Evolutionary conservation across 1,140 invertebrate genomes (phyloP).

Genomic region (Bombus difficillimus): DNA sequence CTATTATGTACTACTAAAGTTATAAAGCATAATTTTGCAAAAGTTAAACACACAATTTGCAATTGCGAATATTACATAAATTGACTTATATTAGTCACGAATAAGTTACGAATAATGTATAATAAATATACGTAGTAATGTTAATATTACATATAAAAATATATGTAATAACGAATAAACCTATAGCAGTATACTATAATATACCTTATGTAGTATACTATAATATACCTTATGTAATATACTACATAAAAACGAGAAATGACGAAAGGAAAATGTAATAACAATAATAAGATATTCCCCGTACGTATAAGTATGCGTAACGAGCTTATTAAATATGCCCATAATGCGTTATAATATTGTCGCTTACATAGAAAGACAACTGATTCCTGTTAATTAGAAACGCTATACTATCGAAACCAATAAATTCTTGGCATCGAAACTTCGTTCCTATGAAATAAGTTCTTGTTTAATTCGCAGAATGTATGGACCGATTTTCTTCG

Average conservation of each 20-base stretch:
- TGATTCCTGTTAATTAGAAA: background rate
- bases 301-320: background rate
- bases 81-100: background rate
- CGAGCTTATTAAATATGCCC: background rate
- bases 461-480: constrained; percentile 50
- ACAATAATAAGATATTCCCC: background rate
- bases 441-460: background rate
- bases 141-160: no score
- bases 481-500: constrained; percentile 48
- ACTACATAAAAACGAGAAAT: no score
- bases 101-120: background rate
- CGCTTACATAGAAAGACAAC: no score
- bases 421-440: background rate
- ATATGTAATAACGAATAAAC: no score
- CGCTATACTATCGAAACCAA: background rate
- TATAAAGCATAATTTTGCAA: background rate
- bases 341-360: background rate
- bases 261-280: background rate
- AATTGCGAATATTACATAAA: background rate
- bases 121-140: background rate
- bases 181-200: no score
- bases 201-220: no score
- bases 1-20: background rate
- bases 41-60: background rate
- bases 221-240: no score